Base-by-base conservation (phyloP, 1,140 invertebrate genomes). In the Panagrolaimus sp. region DNA sequence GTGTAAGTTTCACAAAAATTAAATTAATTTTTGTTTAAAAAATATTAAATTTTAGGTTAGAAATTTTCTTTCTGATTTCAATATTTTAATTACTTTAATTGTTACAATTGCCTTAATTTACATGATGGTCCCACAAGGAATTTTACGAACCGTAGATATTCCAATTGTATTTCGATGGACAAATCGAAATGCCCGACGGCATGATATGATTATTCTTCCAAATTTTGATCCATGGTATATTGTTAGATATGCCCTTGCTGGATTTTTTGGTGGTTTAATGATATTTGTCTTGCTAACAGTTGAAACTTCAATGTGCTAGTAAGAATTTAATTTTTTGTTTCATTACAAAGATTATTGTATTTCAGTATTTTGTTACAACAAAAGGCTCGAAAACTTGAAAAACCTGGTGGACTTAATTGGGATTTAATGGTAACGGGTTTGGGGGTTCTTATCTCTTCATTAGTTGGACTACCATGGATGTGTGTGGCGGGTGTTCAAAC, bases 261-360 rank as follows among this genome's bases (percentile, higher is more conserved):
- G 92, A 73, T 86, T 88, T 28, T 86, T 95, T 68, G 93, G 94
- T 2, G 93, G 93, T 0, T 85, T 95, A 68, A 88, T 98, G 21
- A 90, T 96, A 43, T 96, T 95, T 82, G 94, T 96, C 75, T 88
- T 97, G 12, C 88, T 96, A 10, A 97, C 96, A 83, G 92, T 97
- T 89, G 94, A 98, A 84, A 94, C 92, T 0, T 92, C 96, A 81
- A 96, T 98, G 74, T 92, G 91, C 47, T 93, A 96, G 91, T 86
- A 78, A 78, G 80, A 78, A 44, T 21, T 21, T 26, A 17, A 15
- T 15, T 24, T 48, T 14, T 28, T 7, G 3, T 5, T 14, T 28
- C 10, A 38, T 2, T 38, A 38, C 32, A 38, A 38, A 4, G 32
- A 38, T 38, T 7, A 38, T 38, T 7, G n/a, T n/a, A 38, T 58